These are phyloP conservation scores for Psephotus haematonotus DNA, from an alignment of 2,113 vertebrate genomes.

Conservation along the genomic window DNA sequence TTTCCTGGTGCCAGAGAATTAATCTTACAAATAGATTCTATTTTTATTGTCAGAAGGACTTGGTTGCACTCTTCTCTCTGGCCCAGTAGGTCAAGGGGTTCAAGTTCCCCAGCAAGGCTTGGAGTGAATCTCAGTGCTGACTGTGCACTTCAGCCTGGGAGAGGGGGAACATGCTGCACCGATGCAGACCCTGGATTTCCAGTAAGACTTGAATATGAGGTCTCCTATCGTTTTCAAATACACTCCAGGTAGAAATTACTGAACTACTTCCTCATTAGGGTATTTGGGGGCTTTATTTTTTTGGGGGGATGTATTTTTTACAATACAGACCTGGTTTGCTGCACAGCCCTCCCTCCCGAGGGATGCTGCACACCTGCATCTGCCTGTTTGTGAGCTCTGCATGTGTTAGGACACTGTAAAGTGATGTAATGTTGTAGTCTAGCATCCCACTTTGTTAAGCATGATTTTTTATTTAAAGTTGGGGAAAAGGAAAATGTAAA, in stretches of 20 bases:
- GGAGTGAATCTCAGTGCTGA: neutral
- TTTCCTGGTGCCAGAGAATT: slow-evolving; percentile 14
- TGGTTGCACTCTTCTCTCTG: slow-evolving; percentile 14
- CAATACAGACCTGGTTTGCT: neutral
- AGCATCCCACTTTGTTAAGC: neutral
- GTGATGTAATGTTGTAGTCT: neutral
- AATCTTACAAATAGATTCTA: slow-evolving; percentile 31
- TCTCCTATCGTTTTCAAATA: neutral
- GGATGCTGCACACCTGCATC: neutral
- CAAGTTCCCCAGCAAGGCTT: neutral
- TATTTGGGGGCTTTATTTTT: neutral
- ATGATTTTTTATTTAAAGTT: neutral
- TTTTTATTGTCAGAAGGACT: slow-evolving; percentile 48
- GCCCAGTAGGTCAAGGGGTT: slow-evolving; percentile 18
- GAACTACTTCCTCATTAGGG: fast-evolving
- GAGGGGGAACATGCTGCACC: neutral
- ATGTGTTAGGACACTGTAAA: neutral
- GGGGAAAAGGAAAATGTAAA: neutral
- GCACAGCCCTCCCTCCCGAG: neutral
- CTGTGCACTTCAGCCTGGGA: neutral
- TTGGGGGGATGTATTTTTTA: neutral
- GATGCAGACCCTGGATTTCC: neutral
- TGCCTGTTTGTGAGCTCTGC: neutral
- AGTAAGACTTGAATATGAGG: neutral
- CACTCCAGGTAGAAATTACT: neutral